These are phyloP conservation scores for Limnephilus rhombicus DNA, from an alignment of 2,888 invertebrate species.

Conservation along the genomic window DNA sequence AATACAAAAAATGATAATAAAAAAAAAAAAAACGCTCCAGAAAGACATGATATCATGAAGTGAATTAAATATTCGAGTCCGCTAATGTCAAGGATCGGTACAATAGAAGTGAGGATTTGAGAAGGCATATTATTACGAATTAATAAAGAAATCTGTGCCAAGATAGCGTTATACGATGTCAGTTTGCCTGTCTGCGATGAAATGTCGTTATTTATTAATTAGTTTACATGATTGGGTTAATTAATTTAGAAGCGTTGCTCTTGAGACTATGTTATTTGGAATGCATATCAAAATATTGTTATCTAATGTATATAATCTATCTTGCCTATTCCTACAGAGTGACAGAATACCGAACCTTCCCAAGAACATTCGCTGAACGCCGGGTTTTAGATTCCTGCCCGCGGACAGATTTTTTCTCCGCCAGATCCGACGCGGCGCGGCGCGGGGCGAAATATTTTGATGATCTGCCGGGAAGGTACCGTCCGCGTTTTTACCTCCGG, in stretches of 20 bases:
- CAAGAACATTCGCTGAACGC: not conserved
- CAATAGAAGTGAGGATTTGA: too few species aligned
- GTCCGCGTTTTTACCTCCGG: constrained; percentile 6
- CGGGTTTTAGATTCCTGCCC: not conserved
- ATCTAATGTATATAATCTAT: not conserved
- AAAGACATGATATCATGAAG: too few species aligned
- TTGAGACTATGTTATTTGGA: not conserved
- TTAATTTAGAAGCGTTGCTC: not conserved
- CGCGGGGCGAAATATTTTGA: constrained; percentile 39
- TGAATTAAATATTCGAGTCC: too few species aligned
- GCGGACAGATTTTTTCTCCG: constrained; percentile 3
- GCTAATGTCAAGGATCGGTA: too few species aligned
- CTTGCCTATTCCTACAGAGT: not conserved
- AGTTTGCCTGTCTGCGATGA: not conserved
- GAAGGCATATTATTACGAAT: too few species aligned
- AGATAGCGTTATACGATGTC: not conserved
- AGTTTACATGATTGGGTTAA: not conserved
- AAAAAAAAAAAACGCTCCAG: too few species aligned
- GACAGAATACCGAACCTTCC: not conserved
- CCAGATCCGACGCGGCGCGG: not conserved
- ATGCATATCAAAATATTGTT: not conserved
- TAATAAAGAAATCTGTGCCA: too few species aligned
- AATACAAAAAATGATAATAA: too few species aligned
- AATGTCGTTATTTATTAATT: not conserved
- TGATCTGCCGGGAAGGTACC: not conserved